Percentiles rank a stretch among this genome's conserved stretches.
These are phyloP conservation scores for Neolamprologus multifasciatus DNA, from an alignment of 2,797 vertebrate genomes.

Conservation along the genomic window DNA sequence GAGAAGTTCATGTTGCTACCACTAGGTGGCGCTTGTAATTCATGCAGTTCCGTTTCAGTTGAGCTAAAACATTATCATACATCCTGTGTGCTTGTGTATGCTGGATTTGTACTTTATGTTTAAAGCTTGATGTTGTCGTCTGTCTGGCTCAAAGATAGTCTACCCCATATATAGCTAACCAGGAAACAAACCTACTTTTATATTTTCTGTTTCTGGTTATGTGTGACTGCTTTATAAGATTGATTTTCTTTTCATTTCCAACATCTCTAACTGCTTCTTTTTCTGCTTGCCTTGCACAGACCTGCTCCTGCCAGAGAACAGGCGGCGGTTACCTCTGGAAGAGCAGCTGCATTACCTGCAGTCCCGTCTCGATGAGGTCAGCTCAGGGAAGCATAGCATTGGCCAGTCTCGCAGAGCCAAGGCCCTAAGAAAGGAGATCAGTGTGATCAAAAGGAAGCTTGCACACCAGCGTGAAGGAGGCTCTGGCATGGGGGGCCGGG, in stretches of 20 bases:
- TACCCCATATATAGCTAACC: not conserved
- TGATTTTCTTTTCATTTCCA: not conserved
- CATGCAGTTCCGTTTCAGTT: not conserved
- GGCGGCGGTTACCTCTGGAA: slow-evolving; percentile 87
- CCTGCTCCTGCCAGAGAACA: slow-evolving; percentile 84
- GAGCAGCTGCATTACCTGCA: slow-evolving; percentile 93
- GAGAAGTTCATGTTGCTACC: not conserved
- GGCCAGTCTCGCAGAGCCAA: slow-evolving; percentile 91
- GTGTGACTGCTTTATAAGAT: not conserved
- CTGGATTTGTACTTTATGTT: not conserved
- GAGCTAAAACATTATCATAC: not conserved
- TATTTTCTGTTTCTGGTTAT: not conserved
- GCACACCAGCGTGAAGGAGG: slow-evolving; percentile 87
- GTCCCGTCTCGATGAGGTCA: slow-evolving; percentile 86
- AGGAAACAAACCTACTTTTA: not conserved
- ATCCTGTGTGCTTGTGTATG: not conserved
- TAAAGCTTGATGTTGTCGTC: not conserved
- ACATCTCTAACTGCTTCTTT: not conserved
- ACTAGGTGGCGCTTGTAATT: not conserved
- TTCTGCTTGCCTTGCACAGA: slow-evolving; percentile 59
- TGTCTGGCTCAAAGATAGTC: not conserved
- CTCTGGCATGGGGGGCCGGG: slow-evolving; percentile 75
- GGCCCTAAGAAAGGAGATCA: slow-evolving; percentile 96
- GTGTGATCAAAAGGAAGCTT: slow-evolving; percentile 89
- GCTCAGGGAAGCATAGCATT: slow-evolving; percentile 89